Evolutionary conservation across 2,888 invertebrate genomes (phyloP).

Genomic region (Eupeodes luniger): DNA sequence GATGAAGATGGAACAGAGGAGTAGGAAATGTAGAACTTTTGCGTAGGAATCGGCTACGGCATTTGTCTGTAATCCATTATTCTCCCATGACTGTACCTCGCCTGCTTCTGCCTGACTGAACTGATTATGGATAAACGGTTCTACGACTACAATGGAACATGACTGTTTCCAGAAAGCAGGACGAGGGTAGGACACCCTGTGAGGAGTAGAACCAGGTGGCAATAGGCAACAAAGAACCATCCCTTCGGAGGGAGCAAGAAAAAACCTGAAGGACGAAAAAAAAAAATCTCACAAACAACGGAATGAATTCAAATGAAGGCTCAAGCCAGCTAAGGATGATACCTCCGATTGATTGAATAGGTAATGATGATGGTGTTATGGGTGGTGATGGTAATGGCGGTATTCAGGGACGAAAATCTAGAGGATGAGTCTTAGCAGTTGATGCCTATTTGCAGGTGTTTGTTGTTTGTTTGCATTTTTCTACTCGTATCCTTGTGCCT

Average conservation of each 20-base stretch:
- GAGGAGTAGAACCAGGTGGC: conserved; percentile 33
- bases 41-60: conserved; percentile 41
- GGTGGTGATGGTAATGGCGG: background rate
- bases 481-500: background rate
- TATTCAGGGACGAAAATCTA: background rate
- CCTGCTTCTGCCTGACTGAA: conserved; percentile 14
- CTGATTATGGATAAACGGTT: conserved; percentile 69
- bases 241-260: conserved; percentile 24
- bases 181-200: background rate
- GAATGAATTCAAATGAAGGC: conserved; percentile 74
- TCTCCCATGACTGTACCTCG: conserved; percentile 59
- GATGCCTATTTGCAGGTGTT: conserved; percentile 59
- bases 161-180: background rate
- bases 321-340: conserved; percentile 64
- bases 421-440: conserved; percentile 10
- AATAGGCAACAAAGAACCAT: conserved; percentile 58
- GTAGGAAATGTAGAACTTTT: conserved; percentile 49
- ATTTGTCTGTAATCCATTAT: conserved; percentile 76
- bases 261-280: conserved; percentile 22
- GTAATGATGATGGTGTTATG: conserved; percentile 68
- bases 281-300: conserved; percentile 41
- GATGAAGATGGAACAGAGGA: background rate
- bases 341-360: conserved; percentile 70
- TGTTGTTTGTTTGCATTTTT: conserved; percentile 34
- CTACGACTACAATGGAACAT: conserved; percentile 31